Base-by-base conservation (phyloP, 2,888 invertebrate genomes). In the Macaria notata region DNA sequence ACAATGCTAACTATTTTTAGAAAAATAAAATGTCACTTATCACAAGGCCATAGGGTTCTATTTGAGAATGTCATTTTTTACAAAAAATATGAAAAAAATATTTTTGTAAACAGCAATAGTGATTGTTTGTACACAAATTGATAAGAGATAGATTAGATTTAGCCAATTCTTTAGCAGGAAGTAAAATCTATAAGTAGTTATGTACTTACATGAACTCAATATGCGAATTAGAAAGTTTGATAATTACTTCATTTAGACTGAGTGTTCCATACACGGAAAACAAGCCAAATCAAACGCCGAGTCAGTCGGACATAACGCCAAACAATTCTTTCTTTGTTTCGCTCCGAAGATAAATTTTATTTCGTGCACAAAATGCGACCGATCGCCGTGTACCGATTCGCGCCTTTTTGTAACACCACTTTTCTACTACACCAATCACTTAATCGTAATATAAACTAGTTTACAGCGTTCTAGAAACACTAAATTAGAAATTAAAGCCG, bases 181-280 rank as follows among this genome's bases (percentile, higher is more conserved):
- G 33, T 7, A 31, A 3, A 9, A 31, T 29, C 9, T 31, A 30
- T 31, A 36, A n/a, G 41, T 46, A 31, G 9, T n/a, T 30, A 42
- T 46, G 41, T 70, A 88, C 89, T 88, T 80, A 89, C 89, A 88
- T 87, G 81, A 82, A 84, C 78, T 76, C 75, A 84, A 82, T 79
- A 68, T 67, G 68, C 65, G 56, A 63, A 66, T 70, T 78, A 75
- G 74, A 83, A 79, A 81, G 74, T 79, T 66, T 62, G 59, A 61
- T 65, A 72, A 70, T 70, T 69, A 69, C 66, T 71, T 71, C 79
- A 73, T 74, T 72, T 74, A 68, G 58, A 62, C 66, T 67, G 62
- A 61, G 65, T 69, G 68, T 64, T 66, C 60, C 54, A 71, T 64
- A 55, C 62, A 61, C 64, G 63, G 68, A 63, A 73, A 70, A 63